phyloP scores from a whole-genome alignment of 2,113 vertebrate species.

The Ciconia maguari region DNA sequence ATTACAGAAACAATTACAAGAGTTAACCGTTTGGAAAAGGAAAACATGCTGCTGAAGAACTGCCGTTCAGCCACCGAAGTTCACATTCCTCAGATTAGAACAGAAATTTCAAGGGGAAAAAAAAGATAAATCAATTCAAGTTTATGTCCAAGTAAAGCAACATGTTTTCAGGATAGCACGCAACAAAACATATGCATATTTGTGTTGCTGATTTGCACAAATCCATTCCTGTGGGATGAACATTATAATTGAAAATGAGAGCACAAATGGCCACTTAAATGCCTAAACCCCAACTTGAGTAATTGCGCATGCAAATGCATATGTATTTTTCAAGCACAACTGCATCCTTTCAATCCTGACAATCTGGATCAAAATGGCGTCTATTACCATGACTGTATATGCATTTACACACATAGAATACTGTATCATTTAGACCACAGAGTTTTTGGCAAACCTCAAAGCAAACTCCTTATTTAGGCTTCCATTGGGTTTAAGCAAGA shows the following conservation, averaged over 20 bases:
- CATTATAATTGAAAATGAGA: neutral
- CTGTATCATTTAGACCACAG: neutral
- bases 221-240: neutral
- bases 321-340: conserved; percentile 34
- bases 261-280: conserved; percentile 38
- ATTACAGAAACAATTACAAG: conserved; percentile 49
- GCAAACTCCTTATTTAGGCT: neutral
- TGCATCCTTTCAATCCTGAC: neutral
- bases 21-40: conserved; percentile 51
- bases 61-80: neutral
- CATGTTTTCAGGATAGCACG: neutral
- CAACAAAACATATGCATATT: conserved; percentile 21
- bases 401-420: neutral
- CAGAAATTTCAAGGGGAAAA: neutral
- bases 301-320: neutral
- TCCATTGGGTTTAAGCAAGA: neutral
- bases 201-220: conserved; percentile 19
- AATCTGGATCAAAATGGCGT: conserved; percentile 19
- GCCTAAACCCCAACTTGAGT: neutral
- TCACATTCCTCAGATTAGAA: neutral
- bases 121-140: neutral
- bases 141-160: neutral
- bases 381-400: neutral
- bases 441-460: neutral
- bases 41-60: conserved; percentile 10